A percentile compares a stretch with the other conserved stretches of the same genome.
These are phyloP conservation scores for Isaurus tuberculatus DNA, from an alignment of 92 coral and sea anemone species.

Conservation along the genomic window DNA sequence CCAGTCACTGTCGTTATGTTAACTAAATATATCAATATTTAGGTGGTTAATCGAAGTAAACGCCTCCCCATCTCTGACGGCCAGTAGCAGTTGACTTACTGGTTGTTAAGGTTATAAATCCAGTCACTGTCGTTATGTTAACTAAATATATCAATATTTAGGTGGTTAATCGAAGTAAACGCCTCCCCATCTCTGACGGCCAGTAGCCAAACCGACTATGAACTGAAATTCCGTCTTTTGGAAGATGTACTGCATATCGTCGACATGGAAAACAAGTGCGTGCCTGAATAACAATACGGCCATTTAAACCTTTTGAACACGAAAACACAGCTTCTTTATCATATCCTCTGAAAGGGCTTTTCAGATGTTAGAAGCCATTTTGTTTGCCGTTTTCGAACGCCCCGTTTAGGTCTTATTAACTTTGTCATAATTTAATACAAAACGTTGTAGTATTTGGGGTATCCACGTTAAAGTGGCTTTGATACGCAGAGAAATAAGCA, in stretches of 20 bases:
- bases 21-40: not conserved
- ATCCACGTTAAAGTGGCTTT: too few species aligned
- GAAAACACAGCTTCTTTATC: too few species aligned
- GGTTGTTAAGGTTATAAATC: not conserved
- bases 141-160: not conserved
- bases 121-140: too few species aligned
- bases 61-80: constrained; percentile 94
- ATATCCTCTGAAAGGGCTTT: too few species aligned
- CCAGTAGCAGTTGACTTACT: constrained; percentile 42
- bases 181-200: constrained; percentile 99
- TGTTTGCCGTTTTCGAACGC: too few species aligned
- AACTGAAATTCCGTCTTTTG: constrained; percentile 86
- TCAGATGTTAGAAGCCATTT: too few species aligned
- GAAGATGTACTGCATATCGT: constrained; percentile 90
- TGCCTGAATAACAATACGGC: not conserved
- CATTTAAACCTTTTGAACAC: too few species aligned
- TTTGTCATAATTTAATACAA: too few species aligned
- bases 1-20: too few species aligned
- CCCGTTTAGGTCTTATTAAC: too few species aligned
- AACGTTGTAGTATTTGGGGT: too few species aligned
- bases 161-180: constrained; percentile 98
- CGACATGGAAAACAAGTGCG: constrained; percentile 98
- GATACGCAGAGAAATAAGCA: too few species aligned
- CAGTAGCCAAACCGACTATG: constrained; percentile 96
- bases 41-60: constrained; percentile 98